Conservation (phyloP, 2,113 vertebrate species). For the Bettongia penicillata region DNA sequence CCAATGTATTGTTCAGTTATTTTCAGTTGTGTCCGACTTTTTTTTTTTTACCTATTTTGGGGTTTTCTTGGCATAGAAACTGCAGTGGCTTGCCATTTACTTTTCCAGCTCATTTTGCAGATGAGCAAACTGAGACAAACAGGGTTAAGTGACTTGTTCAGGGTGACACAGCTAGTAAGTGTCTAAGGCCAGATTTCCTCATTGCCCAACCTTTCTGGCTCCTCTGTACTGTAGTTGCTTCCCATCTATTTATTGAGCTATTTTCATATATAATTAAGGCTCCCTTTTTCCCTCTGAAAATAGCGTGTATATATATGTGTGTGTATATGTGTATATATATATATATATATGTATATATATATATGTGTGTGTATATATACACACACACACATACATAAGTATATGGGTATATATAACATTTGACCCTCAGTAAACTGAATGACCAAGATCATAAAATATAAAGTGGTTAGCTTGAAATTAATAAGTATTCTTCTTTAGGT, state of each 20-base stretch:
- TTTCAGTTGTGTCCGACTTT: neutral
- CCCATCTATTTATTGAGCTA: neutral
- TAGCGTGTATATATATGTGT: neutral
- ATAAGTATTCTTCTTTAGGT: neutral
- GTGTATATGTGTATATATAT: no score
- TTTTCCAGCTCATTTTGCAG: neutral
- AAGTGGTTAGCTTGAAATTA: neutral
- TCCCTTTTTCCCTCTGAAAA: neutral
- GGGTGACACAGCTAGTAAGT: no score
- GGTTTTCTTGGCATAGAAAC: neutral
- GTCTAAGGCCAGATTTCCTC: neutral
- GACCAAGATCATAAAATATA: neutral
- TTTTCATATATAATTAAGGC: neutral
- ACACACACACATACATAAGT: no score
- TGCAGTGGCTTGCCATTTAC: neutral
- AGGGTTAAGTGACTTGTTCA: neutral
- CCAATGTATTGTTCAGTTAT: neutral
- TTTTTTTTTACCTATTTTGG: neutral
- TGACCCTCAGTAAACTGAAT: neutral
- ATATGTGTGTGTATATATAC: no score
- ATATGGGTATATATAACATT: neutral
- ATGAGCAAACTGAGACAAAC: neutral
- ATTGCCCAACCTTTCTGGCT: neutral
- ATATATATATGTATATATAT: no score
- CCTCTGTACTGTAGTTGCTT: neutral